Percentiles rank a stretch among this genome's conserved stretches.
These are phyloP conservation scores for Gasteruption jaculator DNA, from an alignment of 2,888 invertebrate species.

Conservation along the genomic window DNA sequence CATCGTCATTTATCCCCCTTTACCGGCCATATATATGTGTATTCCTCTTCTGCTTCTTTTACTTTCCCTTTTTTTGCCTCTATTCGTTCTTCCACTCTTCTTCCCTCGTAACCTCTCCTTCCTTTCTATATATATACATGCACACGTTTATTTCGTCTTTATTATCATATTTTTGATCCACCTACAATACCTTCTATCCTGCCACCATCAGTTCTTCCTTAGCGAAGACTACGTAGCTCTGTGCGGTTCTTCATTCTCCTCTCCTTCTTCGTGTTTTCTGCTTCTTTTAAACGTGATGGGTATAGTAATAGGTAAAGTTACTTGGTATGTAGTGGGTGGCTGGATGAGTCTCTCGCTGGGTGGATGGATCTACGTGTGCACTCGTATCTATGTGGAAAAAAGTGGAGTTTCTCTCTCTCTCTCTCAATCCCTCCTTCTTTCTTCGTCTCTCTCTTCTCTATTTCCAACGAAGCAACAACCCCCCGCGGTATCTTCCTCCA, in stretches of 20 bases:
- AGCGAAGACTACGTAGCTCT: slow-evolving; percentile 13
- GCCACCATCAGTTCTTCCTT: slow-evolving; percentile 8
- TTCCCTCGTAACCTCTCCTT: not conserved
- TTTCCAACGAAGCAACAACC: too few species aligned
- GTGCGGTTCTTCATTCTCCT: not conserved
- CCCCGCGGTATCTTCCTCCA: slow-evolving; percentile 1
- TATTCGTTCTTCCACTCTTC: slow-evolving; percentile 3
- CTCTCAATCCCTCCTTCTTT: slow-evolving; percentile 9
- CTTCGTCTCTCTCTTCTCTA: slow-evolving; percentile 9
- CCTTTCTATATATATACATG: too few species aligned
- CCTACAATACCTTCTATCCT: too few species aligned
- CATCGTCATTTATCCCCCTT: too few species aligned
- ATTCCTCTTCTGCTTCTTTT: too few species aligned
- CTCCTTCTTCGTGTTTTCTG: slow-evolving; percentile 17
- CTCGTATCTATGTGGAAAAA: not conserved
- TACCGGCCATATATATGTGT: too few species aligned
- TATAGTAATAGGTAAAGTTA: too few species aligned
- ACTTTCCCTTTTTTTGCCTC: slow-evolving; percentile 7
- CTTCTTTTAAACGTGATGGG: too few species aligned
- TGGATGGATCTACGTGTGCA: not conserved
- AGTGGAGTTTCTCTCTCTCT: slow-evolving; percentile 5
- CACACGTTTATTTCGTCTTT: too few species aligned
- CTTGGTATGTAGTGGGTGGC: too few species aligned
- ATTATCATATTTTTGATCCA: too few species aligned
- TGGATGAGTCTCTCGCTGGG: slow-evolving; percentile 13